A percentile compares a stretch with the other conserved stretches of the same genome.
These are phyloP conservation scores for Gymnosoma rotundatum DNA, from an alignment of 2,888 invertebrate species.

Conservation along the genomic window DNA sequence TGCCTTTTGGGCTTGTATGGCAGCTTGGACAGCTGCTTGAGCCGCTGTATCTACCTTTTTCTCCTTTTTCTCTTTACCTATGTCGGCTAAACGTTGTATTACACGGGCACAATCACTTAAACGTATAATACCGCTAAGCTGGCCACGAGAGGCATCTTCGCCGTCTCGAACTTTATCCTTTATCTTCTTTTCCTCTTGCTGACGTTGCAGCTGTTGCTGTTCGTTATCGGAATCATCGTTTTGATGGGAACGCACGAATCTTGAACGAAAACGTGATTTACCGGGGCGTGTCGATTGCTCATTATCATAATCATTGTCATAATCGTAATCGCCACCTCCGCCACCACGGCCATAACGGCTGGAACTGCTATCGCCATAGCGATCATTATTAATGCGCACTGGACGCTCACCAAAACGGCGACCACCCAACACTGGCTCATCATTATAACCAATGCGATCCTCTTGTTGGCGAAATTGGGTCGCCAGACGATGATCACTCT, in stretches of 20 bases:
- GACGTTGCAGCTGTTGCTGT: conserved; percentile 85
- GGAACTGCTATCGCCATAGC: conserved; percentile 81
- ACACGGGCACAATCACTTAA: conserved; percentile 94
- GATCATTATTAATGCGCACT: conserved; percentile 80
- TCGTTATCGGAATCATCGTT: conserved; percentile 92
- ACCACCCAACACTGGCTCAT: conserved; percentile 88
- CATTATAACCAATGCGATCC: conserved; percentile 88
- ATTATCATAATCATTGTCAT: conserved; percentile 87
- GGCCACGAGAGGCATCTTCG: conserved; percentile 93
- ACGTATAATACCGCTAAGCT: conserved; percentile 94
- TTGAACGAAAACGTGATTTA: conserved; percentile 87
- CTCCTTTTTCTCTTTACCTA: conserved; percentile 89
- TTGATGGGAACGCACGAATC: conserved; percentile 87
- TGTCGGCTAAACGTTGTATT: conserved; percentile 93
- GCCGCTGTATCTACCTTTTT: conserved; percentile 88
- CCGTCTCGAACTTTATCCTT: conserved; percentile 91
- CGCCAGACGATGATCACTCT: conserved; percentile 95
- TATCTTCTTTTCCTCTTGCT: conserved; percentile 83
- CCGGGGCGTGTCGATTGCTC: conserved; percentile 85
- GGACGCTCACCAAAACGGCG: conserved; percentile 91
- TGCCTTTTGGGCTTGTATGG: conserved; percentile 84
- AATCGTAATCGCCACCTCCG: conserved; percentile 79
- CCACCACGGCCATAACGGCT: conserved; percentile 81
- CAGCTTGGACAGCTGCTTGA: conserved; percentile 82
- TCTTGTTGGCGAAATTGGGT: conserved; percentile 94